Evolutionary conservation across 2,113 vertebrate genomes (phyloP).

Genomic region (Callospermophilus lateralis): DNA sequence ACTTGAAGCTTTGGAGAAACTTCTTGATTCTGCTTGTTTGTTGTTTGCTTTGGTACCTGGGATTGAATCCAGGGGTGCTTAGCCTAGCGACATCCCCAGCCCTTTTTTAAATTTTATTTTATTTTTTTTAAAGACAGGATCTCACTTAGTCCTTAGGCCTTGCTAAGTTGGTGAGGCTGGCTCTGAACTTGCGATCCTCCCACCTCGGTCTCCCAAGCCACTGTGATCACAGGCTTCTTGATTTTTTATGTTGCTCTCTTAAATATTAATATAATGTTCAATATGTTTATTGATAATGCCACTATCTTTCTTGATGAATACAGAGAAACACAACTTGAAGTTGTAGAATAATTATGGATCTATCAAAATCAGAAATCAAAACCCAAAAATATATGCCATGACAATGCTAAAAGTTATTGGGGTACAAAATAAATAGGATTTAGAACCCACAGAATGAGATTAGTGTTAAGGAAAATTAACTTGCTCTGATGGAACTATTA

Average conservation of each 20-base stretch:
- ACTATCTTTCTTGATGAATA: neutral
- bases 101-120: no score
- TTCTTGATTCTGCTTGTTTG: neutral
- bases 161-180: no score
- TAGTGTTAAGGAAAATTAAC: conserved; percentile 26
- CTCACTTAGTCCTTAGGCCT: no score
- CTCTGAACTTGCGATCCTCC: no score
- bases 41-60: no score
- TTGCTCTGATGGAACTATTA: neutral
- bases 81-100: no score
- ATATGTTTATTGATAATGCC: neutral
- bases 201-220: no score
- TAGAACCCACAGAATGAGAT: neutral
- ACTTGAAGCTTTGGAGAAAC: neutral
- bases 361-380: neutral
- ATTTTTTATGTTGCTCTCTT: neutral
- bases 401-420: neutral
- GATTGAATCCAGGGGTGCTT: no score
- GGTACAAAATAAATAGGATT: neutral
- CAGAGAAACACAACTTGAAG: neutral
- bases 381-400: neutral
- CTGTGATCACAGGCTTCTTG: neutral
- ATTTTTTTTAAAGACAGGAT: no score
- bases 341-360: neutral
- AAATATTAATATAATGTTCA: neutral